A percentile compares a stretch with the other conserved stretches of the same genome.
Evolutionary conservation across 2,113 vertebrate species (phyloP).

Genomic region (Nothocercus julius): DNA sequence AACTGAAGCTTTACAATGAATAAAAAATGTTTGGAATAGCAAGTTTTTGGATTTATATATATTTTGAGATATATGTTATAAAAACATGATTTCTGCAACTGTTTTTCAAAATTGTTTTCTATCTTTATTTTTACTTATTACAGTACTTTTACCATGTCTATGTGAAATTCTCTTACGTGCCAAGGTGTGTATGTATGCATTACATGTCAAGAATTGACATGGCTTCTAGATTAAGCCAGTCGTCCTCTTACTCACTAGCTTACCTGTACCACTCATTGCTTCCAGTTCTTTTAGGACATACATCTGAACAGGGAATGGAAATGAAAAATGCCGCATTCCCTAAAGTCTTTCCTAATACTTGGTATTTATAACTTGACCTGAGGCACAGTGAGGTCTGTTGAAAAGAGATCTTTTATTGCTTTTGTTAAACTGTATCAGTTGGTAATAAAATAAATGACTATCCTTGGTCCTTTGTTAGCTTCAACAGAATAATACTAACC

Average conservation of each 20-base stretch:
- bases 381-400: neutral
- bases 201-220: neutral
- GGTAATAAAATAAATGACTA: neutral
- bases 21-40: neutral
- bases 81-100: neutral
- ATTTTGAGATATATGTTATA: neutral
- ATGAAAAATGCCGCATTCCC: neutral
- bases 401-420: neutral
- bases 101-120: neutral
- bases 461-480: neutral
- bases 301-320: neutral
- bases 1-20: neutral
- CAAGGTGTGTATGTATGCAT: neutral
- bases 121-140: neutral
- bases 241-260: neutral
- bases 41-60: rapidly evolving
- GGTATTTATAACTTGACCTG: neutral
- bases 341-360: neutral
- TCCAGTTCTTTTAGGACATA: neutral
- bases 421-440: neutral
- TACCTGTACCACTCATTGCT: neutral
- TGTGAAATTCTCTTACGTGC: rapidly evolving
- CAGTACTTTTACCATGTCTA: neutral
- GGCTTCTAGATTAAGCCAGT: neutral
- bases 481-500: neutral